These are phyloP conservation scores for Gyrodactylus salaris DNA, from an alignment of 1,140 invertebrate species.

Conservation along the genomic window DNA sequence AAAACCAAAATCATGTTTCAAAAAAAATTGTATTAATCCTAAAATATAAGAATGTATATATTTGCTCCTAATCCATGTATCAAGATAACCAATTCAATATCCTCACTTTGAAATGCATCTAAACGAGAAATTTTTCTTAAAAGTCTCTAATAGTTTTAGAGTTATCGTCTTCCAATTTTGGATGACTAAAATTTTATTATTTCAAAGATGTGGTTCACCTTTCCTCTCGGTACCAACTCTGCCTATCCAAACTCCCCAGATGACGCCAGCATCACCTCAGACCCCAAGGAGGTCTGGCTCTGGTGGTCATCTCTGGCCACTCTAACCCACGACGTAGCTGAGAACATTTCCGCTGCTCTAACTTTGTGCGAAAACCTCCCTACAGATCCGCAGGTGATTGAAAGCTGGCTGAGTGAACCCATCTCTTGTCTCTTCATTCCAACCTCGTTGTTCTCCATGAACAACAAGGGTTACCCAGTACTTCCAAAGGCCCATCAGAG, in stretches of 20 bases:
- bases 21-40: not conserved
- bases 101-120: no score
- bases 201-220: not conserved
- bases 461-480: constrained; percentile 47
- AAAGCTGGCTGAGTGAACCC: constrained; percentile 64
- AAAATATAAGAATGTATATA: no score
- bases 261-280: not conserved
- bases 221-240: not conserved
- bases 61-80: no score
- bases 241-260: not conserved
- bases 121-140: no score
- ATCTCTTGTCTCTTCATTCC: constrained; percentile 47
- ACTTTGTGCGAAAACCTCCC: constrained; percentile 34
- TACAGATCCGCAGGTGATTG: constrained; percentile 26
- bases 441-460: constrained; percentile 35
- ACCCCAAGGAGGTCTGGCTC: not conserved
- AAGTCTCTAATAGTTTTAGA: no score
- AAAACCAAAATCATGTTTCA: no score
- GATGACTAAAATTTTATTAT: no score
- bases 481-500: constrained; percentile 45
- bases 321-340: not conserved
- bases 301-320: not conserved
- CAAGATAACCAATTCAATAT: no score
- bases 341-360: constrained; percentile 14
- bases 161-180: no score